Evolutionary conservation across 2,113 vertebrate species (phyloP), one percentile per base, ranked within the genome.

Genomic region (Maccullochella peelii): DNA sequence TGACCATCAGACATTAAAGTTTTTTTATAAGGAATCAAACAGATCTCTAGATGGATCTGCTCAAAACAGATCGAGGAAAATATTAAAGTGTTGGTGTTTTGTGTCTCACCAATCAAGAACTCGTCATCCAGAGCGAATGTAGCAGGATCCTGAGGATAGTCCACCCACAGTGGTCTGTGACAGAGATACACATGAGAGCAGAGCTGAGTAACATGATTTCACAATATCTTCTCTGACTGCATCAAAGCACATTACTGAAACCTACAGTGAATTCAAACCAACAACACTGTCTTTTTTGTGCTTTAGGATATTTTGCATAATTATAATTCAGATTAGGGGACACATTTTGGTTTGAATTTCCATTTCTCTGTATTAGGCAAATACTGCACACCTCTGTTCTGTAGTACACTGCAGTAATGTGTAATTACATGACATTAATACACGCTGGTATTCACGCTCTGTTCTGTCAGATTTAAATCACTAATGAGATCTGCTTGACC

Each of bases 41-140:
- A 18, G 6, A 36, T 49, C 15, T 44, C 3, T 44, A 49, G 5
- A 73, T 71, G 10, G 30, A 50, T 36, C 8, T 21, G 16, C 12
- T 30, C 2, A 62, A 20, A 47, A 38, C 4, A 6, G 1, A 33
- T 33, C 5, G 3, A 59, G 9, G 20, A 15, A 47, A 1, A 52
- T 5, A 36, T 27, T n/a, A 3, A 14, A 47, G 10, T 61, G 9
- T 50, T 27, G 14, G 3, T 10, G 12, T 65, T 72, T 30, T 21
- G 10, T 5, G 16, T 79, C 97, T 97, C 85, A 98, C 97, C 97
- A 0, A 98, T 93, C 87, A 98, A 81, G 83, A 95, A 98, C 82
- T 98, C 95, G 40, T 98, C 96, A 67, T 98, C 97, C 33, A 97
- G 86, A 71, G 94, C 90, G 66, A 97, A 98, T 6, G 97, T 96